Evolutionary conservation across 2,113 vertebrate species (phyloP).

Genomic region (Halcyon senegalensis): DNA sequence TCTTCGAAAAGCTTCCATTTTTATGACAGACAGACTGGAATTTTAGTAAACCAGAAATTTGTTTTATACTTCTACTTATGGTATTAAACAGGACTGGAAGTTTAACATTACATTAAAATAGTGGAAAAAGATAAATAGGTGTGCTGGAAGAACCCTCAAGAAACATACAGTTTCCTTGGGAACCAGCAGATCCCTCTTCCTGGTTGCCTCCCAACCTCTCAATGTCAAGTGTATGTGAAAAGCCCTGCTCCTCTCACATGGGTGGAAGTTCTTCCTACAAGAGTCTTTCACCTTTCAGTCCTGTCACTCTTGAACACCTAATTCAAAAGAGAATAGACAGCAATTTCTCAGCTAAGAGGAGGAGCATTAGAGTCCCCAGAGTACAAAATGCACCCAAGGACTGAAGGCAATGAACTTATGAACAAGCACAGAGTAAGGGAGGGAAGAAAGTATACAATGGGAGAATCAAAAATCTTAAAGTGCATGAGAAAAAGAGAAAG

Average conservation of each 20-base stretch:
- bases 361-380: background rate
- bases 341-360: background rate
- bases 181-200: background rate
- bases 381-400: background rate
- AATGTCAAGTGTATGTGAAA: background rate
- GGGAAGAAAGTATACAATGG: background rate
- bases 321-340: background rate
- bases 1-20: background rate
- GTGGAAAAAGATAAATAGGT: background rate
- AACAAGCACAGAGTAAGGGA: background rate
- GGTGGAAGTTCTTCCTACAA: background rate
- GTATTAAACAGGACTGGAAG: background rate
- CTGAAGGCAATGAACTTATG: background rate
- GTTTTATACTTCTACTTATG: background rate
- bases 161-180: background rate
- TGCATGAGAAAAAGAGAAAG: background rate
- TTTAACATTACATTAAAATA: background rate
- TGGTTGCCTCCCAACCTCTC: background rate
- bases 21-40: background rate
- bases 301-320: background rate
- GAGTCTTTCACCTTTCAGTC: background rate
- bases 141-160: background rate
- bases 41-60: background rate
- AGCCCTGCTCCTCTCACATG: background rate
- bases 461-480: background rate